Conservation (phyloP, 1,140 invertebrate species). For the Nomia melanderi region DNA sequence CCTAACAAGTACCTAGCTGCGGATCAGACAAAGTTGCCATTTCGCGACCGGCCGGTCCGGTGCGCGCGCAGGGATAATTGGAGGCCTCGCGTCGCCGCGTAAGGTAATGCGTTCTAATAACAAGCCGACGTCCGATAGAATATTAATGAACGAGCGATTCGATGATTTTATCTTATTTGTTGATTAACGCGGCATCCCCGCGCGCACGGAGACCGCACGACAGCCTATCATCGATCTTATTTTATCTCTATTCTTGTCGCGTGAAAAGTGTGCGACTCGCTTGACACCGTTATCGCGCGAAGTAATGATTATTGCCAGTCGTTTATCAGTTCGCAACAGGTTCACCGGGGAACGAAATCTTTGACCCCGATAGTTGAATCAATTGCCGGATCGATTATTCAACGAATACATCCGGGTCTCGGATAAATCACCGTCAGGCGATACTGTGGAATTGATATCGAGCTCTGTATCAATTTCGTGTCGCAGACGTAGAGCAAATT, state of each 20-base stretch:
- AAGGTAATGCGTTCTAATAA: conserved; percentile 7
- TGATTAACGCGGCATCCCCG: conserved; percentile 10
- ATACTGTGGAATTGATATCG: conserved; percentile 62
- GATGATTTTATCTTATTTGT: conserved; percentile 27
- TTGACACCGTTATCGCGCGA: neutral
- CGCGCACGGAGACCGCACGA: neutral
- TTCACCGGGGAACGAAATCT: neutral
- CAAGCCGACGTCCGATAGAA: neutral
- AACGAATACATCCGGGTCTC: neutral
- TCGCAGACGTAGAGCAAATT: conserved; percentile 68
- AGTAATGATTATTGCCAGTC: neutral
- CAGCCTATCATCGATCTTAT: neutral
- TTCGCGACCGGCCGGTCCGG: neutral
- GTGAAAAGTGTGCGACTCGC: neutral
- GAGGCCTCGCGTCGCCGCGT: no score
- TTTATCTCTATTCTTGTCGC: neutral
- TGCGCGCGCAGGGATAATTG: conserved; percentile 10
- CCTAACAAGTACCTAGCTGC: neutral
- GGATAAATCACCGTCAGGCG: conserved; percentile 54
- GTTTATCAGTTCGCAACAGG: no score
- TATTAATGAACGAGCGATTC: conserved; percentile 17
- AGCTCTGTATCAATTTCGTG: conserved; percentile 66
- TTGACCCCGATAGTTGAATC: conserved; percentile 6
- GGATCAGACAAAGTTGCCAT: conserved; percentile 1
- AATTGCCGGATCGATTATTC: neutral